Evolutionary conservation across 2,888 invertebrate genomes (phyloP).

Genomic region (Argyra leucocephala): DNA sequence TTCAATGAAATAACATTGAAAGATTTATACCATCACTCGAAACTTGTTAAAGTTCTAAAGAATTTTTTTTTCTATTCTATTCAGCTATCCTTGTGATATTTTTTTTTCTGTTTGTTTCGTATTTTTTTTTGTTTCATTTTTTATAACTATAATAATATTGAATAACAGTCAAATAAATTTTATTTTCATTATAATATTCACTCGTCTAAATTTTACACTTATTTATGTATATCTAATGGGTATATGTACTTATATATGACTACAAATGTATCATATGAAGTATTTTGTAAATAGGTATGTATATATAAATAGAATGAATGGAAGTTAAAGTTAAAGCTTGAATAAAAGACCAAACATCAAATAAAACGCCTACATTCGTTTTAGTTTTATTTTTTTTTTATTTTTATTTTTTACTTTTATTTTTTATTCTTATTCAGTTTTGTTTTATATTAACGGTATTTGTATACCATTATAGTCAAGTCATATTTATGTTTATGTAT

Average conservation of each 20-base stretch:
- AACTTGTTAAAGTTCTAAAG: background rate
- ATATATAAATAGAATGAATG: background rate
- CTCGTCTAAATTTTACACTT: background rate
- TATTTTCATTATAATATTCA: slow-evolving; percentile 6
- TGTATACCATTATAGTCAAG: no score
- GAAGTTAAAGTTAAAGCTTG: background rate
- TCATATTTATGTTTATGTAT: background rate
- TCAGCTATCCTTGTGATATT: background rate
- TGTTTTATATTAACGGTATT: background rate
- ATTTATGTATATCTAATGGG: background rate
- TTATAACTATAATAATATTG: background rate
- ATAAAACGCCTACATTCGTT: background rate
- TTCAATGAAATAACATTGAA: background rate
- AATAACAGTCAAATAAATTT: background rate
- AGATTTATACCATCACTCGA: background rate
- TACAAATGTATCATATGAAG: background rate
- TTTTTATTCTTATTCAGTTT: background rate
- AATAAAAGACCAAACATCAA: background rate
- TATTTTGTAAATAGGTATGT: background rate
- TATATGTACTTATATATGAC: background rate
- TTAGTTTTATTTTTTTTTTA: background rate
- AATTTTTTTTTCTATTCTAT: background rate
- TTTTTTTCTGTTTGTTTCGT: background rate
- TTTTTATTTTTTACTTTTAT: background rate
- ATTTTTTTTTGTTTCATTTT: background rate